Percentiles rank a stretch among this genome's conserved stretches.
Evolutionary conservation across 2,113 vertebrate genomes (phyloP).

Genomic region (Gila orcuttii): DNA sequence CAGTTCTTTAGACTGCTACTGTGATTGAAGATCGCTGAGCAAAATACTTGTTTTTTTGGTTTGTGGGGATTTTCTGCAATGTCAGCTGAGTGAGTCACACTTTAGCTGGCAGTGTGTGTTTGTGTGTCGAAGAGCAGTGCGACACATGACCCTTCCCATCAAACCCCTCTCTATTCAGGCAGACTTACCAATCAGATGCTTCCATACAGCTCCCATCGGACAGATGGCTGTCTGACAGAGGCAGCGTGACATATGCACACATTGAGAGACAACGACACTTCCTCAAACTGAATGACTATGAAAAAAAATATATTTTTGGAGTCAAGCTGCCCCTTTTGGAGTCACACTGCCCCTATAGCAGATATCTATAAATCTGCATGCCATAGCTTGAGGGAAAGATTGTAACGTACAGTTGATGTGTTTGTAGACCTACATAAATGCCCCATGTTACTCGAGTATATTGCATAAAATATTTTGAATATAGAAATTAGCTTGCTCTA

Average conservation of each 20-base stretch:
- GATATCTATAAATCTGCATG: not conserved
- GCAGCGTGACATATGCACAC: constrained; percentile 54
- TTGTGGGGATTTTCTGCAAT: constrained; percentile 67
- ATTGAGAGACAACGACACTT: constrained; percentile 41
- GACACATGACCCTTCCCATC: constrained; percentile 77
- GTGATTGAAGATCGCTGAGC: not conserved
- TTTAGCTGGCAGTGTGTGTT: constrained; percentile 66
- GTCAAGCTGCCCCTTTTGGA: not conserved
- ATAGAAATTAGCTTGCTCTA: not conserved
- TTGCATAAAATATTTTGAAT: not conserved
- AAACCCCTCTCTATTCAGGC: constrained; percentile 65
- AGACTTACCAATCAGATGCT: constrained; percentile 71
- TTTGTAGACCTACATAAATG: not conserved
- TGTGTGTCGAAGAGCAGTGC: constrained; percentile 69
- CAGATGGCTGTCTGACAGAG: constrained; percentile 69
- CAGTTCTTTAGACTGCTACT: not conserved
- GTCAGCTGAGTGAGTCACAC: constrained; percentile 69
- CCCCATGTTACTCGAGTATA: not conserved
- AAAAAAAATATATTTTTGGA: not conserved
- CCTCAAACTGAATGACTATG: constrained; percentile 22
- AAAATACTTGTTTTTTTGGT: constrained; percentile 15
- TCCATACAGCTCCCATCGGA: constrained; percentile 63
- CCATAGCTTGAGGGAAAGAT: not conserved
- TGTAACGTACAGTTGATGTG: not conserved
- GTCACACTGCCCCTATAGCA: not conserved